These are phyloP conservation scores for Chaetops frenatus DNA, from an alignment of 2,113 vertebrate genomes.

Conservation along the genomic window DNA sequence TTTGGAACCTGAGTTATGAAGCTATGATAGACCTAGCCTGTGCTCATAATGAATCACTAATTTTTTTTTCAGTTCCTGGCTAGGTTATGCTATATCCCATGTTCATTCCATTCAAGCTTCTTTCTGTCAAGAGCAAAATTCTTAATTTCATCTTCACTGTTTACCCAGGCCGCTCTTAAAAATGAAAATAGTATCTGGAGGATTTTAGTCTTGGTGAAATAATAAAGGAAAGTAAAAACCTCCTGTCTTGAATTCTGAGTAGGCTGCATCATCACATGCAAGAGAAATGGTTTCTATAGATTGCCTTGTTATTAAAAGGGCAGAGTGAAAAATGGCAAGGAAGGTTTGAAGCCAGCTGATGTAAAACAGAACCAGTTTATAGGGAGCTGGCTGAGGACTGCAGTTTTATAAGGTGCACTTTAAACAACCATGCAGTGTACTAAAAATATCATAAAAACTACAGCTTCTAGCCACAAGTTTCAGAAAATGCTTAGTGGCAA, in stretches of 20 bases:
- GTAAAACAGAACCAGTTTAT: slow-evolving; percentile 58
- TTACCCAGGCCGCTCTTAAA: slow-evolving; percentile 58
- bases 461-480: slow-evolving; percentile 50
- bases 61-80: neutral
- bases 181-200: slow-evolving; percentile 57
- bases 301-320: slow-evolving; percentile 48
- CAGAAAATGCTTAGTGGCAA: slow-evolving; percentile 54
- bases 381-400: slow-evolving; percentile 51
- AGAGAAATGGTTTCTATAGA: slow-evolving; percentile 36
- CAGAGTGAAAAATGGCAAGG: neutral
- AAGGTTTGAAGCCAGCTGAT: slow-evolving; percentile 39
- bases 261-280: slow-evolving; percentile 37
- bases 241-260: slow-evolving; percentile 53
- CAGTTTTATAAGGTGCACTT: slow-evolving; percentile 62
- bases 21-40: neutral
- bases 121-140: slow-evolving; percentile 46
- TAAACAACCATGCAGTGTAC: slow-evolving; percentile 51
- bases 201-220: slow-evolving; percentile 53
- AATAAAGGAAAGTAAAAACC: slow-evolving; percentile 53
- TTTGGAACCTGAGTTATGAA: neutral
- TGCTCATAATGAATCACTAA: neutral
- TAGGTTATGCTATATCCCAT: neutral
- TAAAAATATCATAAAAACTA: slow-evolving; percentile 55
- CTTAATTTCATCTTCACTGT: slow-evolving; percentile 55
- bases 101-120: slow-evolving; percentile 28